Evolutionary conservation across 2,113 vertebrate genomes (phyloP).

Genomic region (Rhinogobius similis): DNA sequence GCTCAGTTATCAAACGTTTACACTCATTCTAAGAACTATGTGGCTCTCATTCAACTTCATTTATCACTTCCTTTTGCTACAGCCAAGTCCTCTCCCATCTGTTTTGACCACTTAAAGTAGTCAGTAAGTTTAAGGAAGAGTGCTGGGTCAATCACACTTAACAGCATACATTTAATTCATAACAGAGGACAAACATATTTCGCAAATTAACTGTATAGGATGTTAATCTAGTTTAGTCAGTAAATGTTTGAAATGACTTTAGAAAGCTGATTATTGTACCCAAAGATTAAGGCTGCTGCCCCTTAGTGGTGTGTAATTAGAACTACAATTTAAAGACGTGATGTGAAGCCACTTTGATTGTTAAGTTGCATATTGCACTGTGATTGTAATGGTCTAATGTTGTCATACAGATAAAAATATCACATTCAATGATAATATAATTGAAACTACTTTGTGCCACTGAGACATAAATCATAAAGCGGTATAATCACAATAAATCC

Average conservation of each 20-base stretch:
- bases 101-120: conserved; percentile 39
- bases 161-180: not conserved
- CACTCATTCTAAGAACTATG: conserved; percentile 42
- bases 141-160: conserved; percentile 38
- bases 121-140: conserved; percentile 17
- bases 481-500: too few relatives aligned
- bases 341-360: not conserved
- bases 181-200: not conserved
- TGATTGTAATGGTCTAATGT: too few relatives aligned
- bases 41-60: conserved; percentile 31
- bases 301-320: not conserved
- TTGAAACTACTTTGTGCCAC: too few relatives aligned
- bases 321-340: not conserved
- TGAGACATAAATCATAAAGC: too few relatives aligned
- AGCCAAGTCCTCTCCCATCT: conserved; percentile 43
- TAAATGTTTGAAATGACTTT: not conserved
- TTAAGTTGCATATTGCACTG: not conserved
- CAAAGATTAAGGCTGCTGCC: not conserved
- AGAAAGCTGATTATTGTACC: not conserved
- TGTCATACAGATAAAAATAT: too few relatives aligned
- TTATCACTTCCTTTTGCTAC: conserved; percentile 45
- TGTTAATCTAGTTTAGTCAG: not conserved
- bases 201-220: not conserved
- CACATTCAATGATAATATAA: too few relatives aligned
- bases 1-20: conserved; percentile 31